Evolutionary conservation across 92 coral and sea anemone genomes (phyloP).

Genomic region (Siderastrea radians): DNA sequence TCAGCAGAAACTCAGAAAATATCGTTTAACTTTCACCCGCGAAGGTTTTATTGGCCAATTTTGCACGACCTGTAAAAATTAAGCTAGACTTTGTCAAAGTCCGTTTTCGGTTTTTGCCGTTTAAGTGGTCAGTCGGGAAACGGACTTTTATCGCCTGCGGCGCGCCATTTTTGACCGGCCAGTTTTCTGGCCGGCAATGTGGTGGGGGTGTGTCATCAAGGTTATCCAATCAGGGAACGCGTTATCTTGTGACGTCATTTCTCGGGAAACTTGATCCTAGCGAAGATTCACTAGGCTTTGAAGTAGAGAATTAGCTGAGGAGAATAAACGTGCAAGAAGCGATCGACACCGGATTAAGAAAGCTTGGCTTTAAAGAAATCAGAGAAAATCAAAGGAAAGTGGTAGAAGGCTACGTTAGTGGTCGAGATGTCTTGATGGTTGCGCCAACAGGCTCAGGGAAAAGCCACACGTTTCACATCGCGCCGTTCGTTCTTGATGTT

Average conservation of each 20-base stretch:
- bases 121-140: conserved; percentile 18
- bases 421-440: conserved; percentile 54
- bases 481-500: conserved; percentile 39
- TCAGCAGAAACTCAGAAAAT: too few relatives aligned
- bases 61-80: too few relatives aligned
- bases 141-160: conserved; percentile 32
- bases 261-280: neutral
- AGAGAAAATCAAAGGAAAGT: conserved; percentile 47
- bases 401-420: conserved; percentile 47
- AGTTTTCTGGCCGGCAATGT: conserved; percentile 38
- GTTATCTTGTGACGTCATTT: neutral
- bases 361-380: conserved; percentile 45
- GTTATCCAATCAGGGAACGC: conserved; percentile 29
- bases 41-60: too few relatives aligned
- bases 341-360: conserved; percentile 34
- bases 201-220: conserved; percentile 40
- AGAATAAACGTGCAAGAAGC: neutral
- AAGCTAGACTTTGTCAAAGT: neutral
- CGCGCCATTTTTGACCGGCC: conserved; percentile 63
- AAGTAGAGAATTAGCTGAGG: too few relatives aligned
- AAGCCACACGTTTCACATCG: conserved; percentile 63
- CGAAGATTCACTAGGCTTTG: too few relatives aligned
- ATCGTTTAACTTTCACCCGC: too few relatives aligned
- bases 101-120: neutral
- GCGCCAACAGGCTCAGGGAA: conserved; percentile 55